These are phyloP conservation scores for Macroramphosus scolopax DNA, from an alignment of 2,797 vertebrate genomes.

Conservation along the genomic window DNA sequence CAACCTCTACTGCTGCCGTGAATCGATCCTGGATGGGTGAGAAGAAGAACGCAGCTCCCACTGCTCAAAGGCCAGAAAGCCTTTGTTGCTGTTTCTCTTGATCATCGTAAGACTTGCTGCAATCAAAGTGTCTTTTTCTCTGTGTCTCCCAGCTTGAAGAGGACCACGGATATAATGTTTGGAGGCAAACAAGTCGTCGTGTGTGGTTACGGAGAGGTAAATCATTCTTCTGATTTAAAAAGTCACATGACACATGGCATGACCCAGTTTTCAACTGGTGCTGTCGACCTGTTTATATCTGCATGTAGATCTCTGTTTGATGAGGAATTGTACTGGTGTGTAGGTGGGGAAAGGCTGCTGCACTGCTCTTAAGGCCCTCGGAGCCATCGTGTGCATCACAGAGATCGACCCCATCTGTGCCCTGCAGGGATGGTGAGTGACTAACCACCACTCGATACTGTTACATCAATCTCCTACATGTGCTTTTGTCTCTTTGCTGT, in stretches of 20 bases:
- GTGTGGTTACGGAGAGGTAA: constrained; percentile 98
- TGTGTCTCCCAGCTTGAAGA: constrained; percentile 87
- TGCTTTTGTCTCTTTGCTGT: constrained; percentile 5
- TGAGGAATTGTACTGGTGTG: constrained; percentile 12
- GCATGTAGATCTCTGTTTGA: neutral
- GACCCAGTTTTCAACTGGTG: constrained; percentile 3
- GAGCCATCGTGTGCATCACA: constrained; percentile 94
- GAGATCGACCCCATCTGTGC: constrained; percentile 99
- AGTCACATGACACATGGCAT: constrained; percentile 9
- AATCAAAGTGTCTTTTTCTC: constrained; percentile 26
- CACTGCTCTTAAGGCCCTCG: constrained; percentile 93
- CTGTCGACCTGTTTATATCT: too few relatives aligned
- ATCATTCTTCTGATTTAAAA: constrained; percentile 37
- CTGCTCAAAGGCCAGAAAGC: too few relatives aligned
- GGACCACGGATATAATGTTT: constrained; percentile 99
- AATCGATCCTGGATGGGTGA: constrained; percentile 98
- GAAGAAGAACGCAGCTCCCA: constrained; percentile 36
- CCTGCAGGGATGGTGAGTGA: constrained; percentile 92
- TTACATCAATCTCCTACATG: constrained; percentile 9
- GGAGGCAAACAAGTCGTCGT: constrained; percentile 98
- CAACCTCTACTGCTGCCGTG: constrained; percentile 97
- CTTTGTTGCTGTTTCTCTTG: too few relatives aligned
- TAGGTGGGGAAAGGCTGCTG: constrained; percentile 98
- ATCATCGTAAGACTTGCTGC: neutral
- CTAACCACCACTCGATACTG: constrained; percentile 9